Base-by-base conservation (phyloP, 2,888 invertebrate genomes). In the Pristionchus fissidentatus region DNA sequence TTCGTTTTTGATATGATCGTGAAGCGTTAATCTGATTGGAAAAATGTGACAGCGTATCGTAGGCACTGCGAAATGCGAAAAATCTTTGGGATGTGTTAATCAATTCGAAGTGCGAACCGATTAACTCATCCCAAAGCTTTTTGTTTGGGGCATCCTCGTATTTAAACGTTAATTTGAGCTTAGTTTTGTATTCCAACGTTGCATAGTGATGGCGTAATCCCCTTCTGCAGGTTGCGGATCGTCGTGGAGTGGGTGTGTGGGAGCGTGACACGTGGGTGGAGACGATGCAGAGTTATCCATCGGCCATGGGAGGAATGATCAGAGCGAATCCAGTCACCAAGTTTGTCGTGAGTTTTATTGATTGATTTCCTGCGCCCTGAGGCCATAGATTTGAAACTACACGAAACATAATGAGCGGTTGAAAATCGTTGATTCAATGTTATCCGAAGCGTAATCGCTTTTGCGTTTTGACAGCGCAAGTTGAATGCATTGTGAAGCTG, bases 241-340 rank as follows among this genome's bases (percentile, higher is more conserved):
- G 90, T 22, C 87, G 92, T n/a, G 92, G 92, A 29, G 88, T 92
- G 41, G 92, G 92, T 13, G 88, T 92, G n/a, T 92, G 92, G 92
- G 90, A 92, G 84, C 84, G 92, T 10, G 88, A 89, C 78, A 88
- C 91, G 3, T 91, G 90, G 90, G 91, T 92, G 29, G 92, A 92
- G 86, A 88, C 88, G n/a, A 86, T 92, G 10, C 89, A 88, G 38
- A 88, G 89, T 0, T 88, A 89, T 41, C 92, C 92, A 7, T 87
- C 91, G n/a, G 89, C 90, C 81, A 85, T 88, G 10, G 85, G 85
- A 2, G 90, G 90, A 70, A 88, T 91, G 43, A 84, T 91, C 49
- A 86, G 87, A 19, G 85, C 88, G 10, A 87, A 90, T 38, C 87
- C 92, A 35, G 85, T 91, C 83, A 89, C 89, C 32, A 92, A 90